Conservation (phyloP, 2,888 invertebrate species). For the Synanthedon formicaeformis region DNA sequence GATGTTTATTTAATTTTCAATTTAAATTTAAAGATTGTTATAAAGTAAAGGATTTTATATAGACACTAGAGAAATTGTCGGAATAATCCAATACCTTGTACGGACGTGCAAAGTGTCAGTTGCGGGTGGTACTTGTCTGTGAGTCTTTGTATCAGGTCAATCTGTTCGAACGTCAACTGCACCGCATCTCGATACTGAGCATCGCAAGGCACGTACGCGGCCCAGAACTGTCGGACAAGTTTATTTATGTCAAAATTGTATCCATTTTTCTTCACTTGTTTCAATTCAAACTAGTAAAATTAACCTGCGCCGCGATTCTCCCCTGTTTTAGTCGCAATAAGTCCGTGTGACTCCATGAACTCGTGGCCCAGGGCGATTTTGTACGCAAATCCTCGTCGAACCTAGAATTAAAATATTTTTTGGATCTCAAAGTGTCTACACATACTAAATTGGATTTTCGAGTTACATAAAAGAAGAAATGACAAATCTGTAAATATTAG, state of each 20-base stretch:
- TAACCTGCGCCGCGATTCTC: conserved; percentile 81
- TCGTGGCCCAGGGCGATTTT: conserved; percentile 80
- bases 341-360: conserved; percentile 84
- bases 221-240: conserved; percentile 79
- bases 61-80: not conserved
- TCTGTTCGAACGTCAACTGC: conserved; percentile 85
- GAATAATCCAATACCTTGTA: conserved; percentile 72
- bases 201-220: conserved; percentile 86
- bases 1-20: too few relatives aligned
- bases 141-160: conserved; percentile 85
- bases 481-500: too few relatives aligned
- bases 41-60: not conserved
- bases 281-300: conserved; percentile 1
- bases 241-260: too few relatives aligned
- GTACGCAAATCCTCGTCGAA: conserved; percentile 77
- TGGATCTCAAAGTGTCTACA: too few relatives aligned
- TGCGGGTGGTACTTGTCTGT: conserved; percentile 83
- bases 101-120: conserved; percentile 81
- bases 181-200: conserved; percentile 88
- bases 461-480: too few relatives aligned
- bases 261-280: not conserved
- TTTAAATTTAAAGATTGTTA: too few relatives aligned
- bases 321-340: conserved; percentile 79
- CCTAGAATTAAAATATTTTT: conserved; percentile 20
- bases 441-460: too few relatives aligned